phyloP scores from a whole-genome alignment of 2,797 vertebrate genomes.

The Crenichthys baileyi region DNA sequence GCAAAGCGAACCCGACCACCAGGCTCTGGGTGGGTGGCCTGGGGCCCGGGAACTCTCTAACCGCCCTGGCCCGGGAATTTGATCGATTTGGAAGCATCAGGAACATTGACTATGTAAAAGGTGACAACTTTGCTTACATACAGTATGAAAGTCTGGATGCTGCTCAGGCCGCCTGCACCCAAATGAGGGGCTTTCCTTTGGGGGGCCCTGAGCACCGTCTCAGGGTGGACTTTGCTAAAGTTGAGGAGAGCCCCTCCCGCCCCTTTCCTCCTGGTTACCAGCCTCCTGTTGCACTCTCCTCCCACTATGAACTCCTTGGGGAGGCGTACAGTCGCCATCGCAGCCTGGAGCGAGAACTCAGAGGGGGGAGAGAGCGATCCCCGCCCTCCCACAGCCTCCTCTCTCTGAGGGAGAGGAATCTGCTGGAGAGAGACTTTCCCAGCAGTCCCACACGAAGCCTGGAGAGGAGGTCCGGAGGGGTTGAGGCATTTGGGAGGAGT shows the following conservation, averaged over 20 bases:
- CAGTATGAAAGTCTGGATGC: constrained; percentile 98
- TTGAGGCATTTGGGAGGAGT: constrained; percentile 86
- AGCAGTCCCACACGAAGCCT: constrained; percentile 87
- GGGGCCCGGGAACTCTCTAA: constrained; percentile 90
- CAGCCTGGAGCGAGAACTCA: constrained; percentile 89
- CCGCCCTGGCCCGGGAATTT: constrained; percentile 92
- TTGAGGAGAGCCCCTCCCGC: constrained; percentile 86
- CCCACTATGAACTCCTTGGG: constrained; percentile 88
- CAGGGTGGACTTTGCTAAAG: constrained; percentile 96
- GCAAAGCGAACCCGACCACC: constrained; percentile 96
- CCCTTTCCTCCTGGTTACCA: constrained; percentile 90
- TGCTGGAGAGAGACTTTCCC: constrained; percentile 85
- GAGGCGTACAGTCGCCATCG: constrained; percentile 89
- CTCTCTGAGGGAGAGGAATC: constrained; percentile 83
- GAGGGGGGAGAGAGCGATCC: constrained; percentile 86
- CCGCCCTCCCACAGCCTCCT: constrained; percentile 85
- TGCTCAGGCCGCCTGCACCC: constrained; percentile 92
- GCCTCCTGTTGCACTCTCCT: constrained; percentile 75
- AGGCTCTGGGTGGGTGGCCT: constrained; percentile 96
- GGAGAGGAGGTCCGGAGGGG: constrained; percentile 84
- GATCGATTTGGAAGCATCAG: constrained; percentile 97
- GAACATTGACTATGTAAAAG: constrained; percentile 96
- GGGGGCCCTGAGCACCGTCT: constrained; percentile 90
- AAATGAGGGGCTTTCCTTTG: constrained; percentile 95
- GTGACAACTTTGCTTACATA: constrained; percentile 96